Evolutionary conservation across 2,113 vertebrate species (phyloP), one percentile per base, ranked within the genome.

Genomic region (Gallinago jamesoni): DNA sequence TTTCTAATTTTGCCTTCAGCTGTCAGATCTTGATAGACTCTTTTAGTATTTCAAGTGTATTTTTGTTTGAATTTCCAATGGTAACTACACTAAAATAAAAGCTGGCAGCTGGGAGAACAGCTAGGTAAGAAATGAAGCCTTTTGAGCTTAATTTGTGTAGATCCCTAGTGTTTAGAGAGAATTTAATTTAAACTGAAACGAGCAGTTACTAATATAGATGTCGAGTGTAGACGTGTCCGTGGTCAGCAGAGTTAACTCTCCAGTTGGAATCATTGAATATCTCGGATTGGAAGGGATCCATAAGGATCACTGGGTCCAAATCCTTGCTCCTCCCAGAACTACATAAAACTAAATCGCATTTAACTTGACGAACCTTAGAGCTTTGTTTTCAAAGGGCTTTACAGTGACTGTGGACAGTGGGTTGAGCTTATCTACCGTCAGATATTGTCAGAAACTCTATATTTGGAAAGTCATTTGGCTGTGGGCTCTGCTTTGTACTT

Each of bases 1-100:
- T 72, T 86, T 50, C 94, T 96, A 91, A 82, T 90, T 94, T 85
- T 95, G 73, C 77, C 76, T 69, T 95, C 86, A 92, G 95, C 96
- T 93, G 86, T 93, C 84, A 69, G 69, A 45, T 96, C 91, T 84
- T 66, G 48, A 69, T 91, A 79, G 84, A 35, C 84, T 93, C 56
- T 93, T 90, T 90, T 84, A 87, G 77, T 94, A 78, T 94, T 94
- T 91, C 41, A 39, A 92, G 84, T 95, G 3, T 96, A 95, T 96
- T 94, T 95, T 91, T 75, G 52, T 84, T 95, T 84, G 77, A 95
- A 87, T 66, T 89, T 91, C 89, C 77, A 91, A 84, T 60, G 93
- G 72, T 94, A 96, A 89, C 86, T 74, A 14, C 39, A 15, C 81
- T 84, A 90, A 97, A 96, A 96, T 94, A 93, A 93, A 84, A 91